Conservation (phyloP, 37 sponge, comb jelly and placozoan species). For the Ianthella basta region DNA sequence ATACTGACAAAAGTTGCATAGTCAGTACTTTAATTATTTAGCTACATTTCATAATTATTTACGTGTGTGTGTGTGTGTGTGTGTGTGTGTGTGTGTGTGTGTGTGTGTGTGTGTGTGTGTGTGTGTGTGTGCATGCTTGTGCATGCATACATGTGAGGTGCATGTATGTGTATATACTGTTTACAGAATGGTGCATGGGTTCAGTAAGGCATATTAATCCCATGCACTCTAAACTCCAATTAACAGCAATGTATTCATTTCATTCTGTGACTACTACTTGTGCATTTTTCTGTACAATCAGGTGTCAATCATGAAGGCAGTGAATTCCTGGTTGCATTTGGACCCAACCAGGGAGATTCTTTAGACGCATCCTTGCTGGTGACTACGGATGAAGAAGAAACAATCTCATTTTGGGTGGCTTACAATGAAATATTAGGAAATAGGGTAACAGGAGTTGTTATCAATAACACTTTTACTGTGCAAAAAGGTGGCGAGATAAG, state of each 20-base stretch:
- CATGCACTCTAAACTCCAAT: no score
- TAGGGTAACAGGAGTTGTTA: not conserved
- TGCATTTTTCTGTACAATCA: not conserved
- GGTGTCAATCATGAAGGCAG: not conserved
- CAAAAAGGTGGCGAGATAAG: not conserved
- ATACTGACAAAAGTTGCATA: no score
- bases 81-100: not conserved
- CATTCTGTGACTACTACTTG: no score
- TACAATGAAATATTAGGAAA: not conserved
- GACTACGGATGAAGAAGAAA: slow-evolving; percentile 18
- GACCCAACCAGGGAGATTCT: not conserved
- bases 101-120: slow-evolving; percentile 29
- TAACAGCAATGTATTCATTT: no score
- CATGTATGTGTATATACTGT: not conserved
- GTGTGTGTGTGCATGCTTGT: slow-evolving; percentile 18
- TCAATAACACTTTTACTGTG: not conserved
- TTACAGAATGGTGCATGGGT: no score
- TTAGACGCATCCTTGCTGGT: not conserved
- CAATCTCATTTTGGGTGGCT: slow-evolving; percentile 2
- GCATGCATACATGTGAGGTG: not conserved
- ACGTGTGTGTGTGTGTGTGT: slow-evolving; percentile 17
- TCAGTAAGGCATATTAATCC: no score
- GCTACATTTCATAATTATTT: not conserved
- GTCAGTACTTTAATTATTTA: no score
- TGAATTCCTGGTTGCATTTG: not conserved